Conservation (phyloP, 2,888 invertebrate species). For the Rhaphigaster nebulosa region DNA sequence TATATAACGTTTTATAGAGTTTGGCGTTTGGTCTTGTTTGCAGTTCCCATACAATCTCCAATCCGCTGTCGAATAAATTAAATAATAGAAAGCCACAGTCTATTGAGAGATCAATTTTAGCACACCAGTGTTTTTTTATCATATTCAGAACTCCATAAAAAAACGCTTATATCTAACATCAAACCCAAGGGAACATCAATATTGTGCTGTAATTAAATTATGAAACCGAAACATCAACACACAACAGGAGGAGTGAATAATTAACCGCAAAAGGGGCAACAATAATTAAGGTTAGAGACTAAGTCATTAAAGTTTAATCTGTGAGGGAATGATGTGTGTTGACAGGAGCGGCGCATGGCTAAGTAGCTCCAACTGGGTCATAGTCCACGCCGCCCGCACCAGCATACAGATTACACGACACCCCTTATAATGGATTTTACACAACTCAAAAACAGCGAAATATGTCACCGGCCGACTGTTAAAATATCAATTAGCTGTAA, state of each 20-base stretch:
- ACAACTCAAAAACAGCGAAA: neutral
- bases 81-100: no score
- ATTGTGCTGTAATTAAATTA: neutral
- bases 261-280: neutral
- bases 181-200: neutral
- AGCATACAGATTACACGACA: neutral
- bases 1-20: no score
- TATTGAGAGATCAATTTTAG: no score
- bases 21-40: no score
- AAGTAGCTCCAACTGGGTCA: slow-evolving; percentile 8
- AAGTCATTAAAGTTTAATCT: slow-evolving; percentile 42
- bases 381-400: neutral
- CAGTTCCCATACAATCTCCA: no score
- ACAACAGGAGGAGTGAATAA: neutral
- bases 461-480: neutral
- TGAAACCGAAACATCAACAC: neutral
- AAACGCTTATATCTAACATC: no score
- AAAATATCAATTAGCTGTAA: no score
- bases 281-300: slow-evolving; percentile 30
- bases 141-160: no score
- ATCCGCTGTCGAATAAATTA: no score
- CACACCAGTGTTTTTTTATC: no score
- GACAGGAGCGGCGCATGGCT: no score
- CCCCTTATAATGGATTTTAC: neutral
- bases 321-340: slow-evolving; percentile 16